Percentiles rank a stretch among this genome's conserved stretches.
These are phyloP conservation scores for Platichthys stellatus DNA, from an alignment of 2,113 vertebrate genomes.

Conservation along the genomic window DNA sequence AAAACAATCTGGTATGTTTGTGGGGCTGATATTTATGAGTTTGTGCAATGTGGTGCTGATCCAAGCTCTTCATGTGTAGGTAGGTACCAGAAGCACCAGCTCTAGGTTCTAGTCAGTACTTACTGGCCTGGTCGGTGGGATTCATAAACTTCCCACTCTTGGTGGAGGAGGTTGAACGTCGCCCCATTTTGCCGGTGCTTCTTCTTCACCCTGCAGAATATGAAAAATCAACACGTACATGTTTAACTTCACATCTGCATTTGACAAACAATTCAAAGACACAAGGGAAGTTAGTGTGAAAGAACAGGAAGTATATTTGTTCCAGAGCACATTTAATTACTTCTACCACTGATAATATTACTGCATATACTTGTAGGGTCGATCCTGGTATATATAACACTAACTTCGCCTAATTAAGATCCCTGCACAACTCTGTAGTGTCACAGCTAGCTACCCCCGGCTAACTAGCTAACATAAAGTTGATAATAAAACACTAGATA, in stretches of 20 bases:
- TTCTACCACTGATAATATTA: too few relatives aligned
- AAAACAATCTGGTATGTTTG: too few relatives aligned
- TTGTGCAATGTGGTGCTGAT: background rate
- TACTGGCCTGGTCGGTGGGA: constrained; percentile 97
- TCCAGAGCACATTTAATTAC: background rate
- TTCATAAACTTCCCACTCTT: constrained; percentile 99
- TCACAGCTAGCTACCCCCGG: background rate
- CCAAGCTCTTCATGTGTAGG: background rate
- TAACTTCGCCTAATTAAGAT: background rate
- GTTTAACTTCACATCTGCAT: background rate
- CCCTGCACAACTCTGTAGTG: background rate
- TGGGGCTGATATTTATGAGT: too few relatives aligned
- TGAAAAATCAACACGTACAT: background rate
- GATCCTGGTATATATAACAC: too few relatives aligned
- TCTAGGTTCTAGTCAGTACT: constrained; percentile 73
- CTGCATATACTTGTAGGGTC: too few relatives aligned
- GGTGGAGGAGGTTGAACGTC: constrained; percentile 98
- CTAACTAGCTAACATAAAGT: background rate
- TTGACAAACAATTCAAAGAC: background rate
- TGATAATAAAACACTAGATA: background rate
- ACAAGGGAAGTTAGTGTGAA: too few relatives aligned
- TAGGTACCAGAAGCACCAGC: background rate
- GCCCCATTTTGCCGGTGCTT: constrained; percentile 87
- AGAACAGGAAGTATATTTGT: background rate
- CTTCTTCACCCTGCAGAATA: constrained; percentile 56